Evolutionary conservation across 2,113 vertebrate genomes (phyloP).

Genomic region (Rhinolophus ferrumequinum): DNA sequence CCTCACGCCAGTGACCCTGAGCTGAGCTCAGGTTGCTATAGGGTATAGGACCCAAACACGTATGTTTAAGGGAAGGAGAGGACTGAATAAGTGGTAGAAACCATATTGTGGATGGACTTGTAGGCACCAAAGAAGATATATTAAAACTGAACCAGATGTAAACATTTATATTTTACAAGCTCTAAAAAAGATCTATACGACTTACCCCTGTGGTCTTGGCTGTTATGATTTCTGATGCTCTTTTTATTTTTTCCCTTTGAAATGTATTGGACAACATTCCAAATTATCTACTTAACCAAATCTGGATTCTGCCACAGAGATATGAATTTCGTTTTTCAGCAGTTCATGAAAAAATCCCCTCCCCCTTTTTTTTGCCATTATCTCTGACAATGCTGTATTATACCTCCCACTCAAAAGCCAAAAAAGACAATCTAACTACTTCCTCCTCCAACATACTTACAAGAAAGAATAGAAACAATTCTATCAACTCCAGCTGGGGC

Average conservation of each 20-base stretch:
- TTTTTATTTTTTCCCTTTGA: neutral
- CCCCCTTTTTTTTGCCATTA: neutral
- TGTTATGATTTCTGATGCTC: neutral
- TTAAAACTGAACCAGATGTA: slow-evolving; percentile 15
- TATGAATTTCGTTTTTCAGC: slow-evolving; percentile 26
- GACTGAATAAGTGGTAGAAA: neutral
- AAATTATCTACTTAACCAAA: slow-evolving; percentile 28
- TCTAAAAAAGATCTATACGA: neutral
- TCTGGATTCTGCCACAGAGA: neutral
- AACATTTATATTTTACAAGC: neutral
- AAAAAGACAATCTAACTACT: slow-evolving; percentile 58
- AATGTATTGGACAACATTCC: neutral
- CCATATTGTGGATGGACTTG: neutral
- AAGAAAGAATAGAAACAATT: slow-evolving; percentile 74
- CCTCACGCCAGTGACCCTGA: neutral
- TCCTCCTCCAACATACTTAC: slow-evolving; percentile 59
- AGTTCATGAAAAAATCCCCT: neutral
- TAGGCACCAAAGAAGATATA: neutral
- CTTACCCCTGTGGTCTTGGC: neutral
- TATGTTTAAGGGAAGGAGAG: neutral
- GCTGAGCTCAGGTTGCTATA: neutral
- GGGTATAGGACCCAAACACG: neutral
- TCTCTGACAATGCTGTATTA: slow-evolving; percentile 57
- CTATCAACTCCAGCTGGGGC: slow-evolving; percentile 58
- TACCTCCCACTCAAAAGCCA: slow-evolving; percentile 62